Conservation (phyloP, 2,797 vertebrate genomes). For the Brachyrhaphis roseni region DNA sequence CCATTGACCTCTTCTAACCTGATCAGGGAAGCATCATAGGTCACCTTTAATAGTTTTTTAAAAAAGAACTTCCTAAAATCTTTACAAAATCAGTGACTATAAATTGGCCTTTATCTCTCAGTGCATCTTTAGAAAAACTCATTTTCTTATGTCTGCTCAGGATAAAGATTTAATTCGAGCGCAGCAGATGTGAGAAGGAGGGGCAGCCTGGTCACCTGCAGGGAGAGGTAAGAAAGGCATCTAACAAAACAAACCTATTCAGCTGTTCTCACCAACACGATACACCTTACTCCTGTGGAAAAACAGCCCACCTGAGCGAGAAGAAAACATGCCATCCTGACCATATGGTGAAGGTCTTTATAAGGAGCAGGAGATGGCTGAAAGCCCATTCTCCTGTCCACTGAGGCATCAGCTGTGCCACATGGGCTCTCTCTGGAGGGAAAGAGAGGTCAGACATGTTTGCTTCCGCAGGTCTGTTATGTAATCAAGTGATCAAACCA, state of each 20-base stretch:
- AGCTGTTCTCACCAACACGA: slow-evolving; percentile 39
- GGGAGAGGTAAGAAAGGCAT: slow-evolving; percentile 51
- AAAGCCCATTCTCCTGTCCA: slow-evolving; percentile 64
- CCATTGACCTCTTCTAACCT: too few species aligned
- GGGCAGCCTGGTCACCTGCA: slow-evolving; percentile 49
- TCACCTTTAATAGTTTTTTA: background rate
- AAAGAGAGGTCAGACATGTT: slow-evolving; percentile 47
- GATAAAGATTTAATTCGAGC: slow-evolving; percentile 60
- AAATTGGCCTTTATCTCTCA: background rate
- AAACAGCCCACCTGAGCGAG: slow-evolving; percentile 63
- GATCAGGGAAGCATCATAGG: too few species aligned
- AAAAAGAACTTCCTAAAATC: background rate
- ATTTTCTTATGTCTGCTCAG: slow-evolving; percentile 26
- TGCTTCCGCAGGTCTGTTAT: slow-evolving; percentile 63
- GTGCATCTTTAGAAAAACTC: background rate
- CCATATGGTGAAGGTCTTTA: slow-evolving; percentile 80
- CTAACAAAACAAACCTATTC: slow-evolving; percentile 46
- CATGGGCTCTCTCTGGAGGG: slow-evolving; percentile 57
- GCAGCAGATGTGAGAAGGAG: slow-evolving; percentile 68
- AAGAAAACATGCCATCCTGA: slow-evolving; percentile 57
- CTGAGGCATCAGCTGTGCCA: slow-evolving; percentile 77
- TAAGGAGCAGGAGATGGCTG: slow-evolving; percentile 74
- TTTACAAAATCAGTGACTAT: background rate
- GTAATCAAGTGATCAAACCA: slow-evolving; percentile 70
- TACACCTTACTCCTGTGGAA: slow-evolving; percentile 50